A percentile compares a stretch with the other conserved stretches of the same genome.
Conservation (phyloP, 2,797 vertebrate species). For the Loriculus beryllinus region DNA sequence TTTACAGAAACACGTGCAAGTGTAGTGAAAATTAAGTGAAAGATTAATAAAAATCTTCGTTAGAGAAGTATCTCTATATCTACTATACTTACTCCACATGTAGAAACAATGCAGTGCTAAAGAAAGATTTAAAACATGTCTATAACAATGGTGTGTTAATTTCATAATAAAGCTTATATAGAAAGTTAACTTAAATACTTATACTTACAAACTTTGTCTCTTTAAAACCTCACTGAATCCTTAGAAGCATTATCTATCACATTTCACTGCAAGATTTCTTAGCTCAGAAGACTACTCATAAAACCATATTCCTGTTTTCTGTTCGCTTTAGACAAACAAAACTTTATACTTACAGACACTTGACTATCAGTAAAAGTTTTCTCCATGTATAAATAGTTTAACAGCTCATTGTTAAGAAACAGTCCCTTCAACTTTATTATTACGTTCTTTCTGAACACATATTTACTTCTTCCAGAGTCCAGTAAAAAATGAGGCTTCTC, state of each 20-base stretch:
- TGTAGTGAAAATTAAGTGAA: background rate
- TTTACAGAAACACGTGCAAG: background rate
- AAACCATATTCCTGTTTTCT: conserved; percentile 41
- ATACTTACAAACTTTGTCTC: conserved; percentile 60
- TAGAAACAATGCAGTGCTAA: background rate
- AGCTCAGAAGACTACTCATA: background rate
- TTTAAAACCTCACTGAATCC: conserved; percentile 57
- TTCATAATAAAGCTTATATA: background rate
- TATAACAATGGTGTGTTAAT: background rate
- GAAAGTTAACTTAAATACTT: conserved; percentile 47
- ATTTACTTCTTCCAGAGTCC: conserved; percentile 62
- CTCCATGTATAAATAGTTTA: conserved; percentile 71
- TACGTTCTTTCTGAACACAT: conserved; percentile 42
- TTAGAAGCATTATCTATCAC: conserved; percentile 41
- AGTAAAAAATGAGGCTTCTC: conserved; percentile 52
- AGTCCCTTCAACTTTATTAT: conserved; percentile 23
- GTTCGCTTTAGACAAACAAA: conserved; percentile 55
- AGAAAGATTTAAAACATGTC: background rate
- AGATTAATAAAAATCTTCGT: background rate
- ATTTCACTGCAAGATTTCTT: conserved; percentile 49
- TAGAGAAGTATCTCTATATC: background rate
- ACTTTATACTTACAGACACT: conserved; percentile 74
- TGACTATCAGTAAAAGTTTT: conserved; percentile 69
- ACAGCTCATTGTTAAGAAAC: conserved; percentile 63
- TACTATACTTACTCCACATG: background rate